These are phyloP conservation scores for silkworm (Bombyx mori) DNA, from an alignment of 1,140 invertebrate genomes.

Conservation along the genomic window DNA sequence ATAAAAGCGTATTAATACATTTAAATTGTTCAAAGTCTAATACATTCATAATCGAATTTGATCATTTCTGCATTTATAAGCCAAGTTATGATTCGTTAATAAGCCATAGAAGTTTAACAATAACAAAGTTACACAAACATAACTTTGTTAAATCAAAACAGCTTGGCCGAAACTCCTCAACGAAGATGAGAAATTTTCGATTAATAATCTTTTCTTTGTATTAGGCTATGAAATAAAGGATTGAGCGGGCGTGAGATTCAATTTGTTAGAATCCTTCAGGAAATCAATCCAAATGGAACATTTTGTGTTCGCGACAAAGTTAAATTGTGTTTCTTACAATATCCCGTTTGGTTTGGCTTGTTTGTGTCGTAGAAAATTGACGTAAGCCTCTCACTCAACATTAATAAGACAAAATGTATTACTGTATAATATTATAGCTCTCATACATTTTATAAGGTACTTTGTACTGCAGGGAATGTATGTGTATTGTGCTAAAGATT, in stretches of 20 bases:
- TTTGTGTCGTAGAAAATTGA: constrained; percentile 29
- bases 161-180: constrained; percentile 19
- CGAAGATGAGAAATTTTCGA: constrained; percentile 42
- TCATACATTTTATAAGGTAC: neutral
- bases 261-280: constrained; percentile 57
- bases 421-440: neutral
- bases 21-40: too few species aligned
- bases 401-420: neutral
- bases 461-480: neutral
- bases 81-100: too few species aligned
- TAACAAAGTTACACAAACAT: constrained; percentile 4
- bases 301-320: constrained; percentile 44
- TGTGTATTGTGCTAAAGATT: neutral
- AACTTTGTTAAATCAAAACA: constrained; percentile 20
- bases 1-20: too few species aligned
- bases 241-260: constrained; percentile 57
- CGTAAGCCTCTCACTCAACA: constrained; percentile 25
- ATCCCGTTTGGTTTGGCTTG: constrained; percentile 27
- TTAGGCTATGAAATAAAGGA: constrained; percentile 57
- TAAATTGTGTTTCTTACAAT: constrained; percentile 56
- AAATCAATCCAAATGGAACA: constrained; percentile 55
- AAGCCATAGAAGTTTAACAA: neutral
- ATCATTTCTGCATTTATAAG: too few species aligned
- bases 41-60: too few species aligned
- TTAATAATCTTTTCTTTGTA: constrained; percentile 57